These are phyloP conservation scores for Rhamnusium bicolor DNA, from an alignment of 2,888 invertebrate genomes.

Conservation along the genomic window DNA sequence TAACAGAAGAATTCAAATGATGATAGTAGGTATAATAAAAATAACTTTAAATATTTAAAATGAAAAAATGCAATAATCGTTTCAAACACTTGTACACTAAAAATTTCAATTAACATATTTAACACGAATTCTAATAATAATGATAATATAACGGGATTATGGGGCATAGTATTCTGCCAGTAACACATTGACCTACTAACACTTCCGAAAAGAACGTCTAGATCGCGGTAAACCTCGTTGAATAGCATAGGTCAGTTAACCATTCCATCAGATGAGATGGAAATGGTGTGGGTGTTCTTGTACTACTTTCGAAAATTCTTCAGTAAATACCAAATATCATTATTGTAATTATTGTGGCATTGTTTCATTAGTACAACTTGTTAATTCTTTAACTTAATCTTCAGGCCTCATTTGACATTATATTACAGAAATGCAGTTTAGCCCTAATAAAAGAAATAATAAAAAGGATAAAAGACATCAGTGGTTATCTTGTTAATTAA, in stretches of 20 bases:
- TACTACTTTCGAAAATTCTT: slow-evolving; percentile 3
- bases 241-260: slow-evolving; percentile 29
- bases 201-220: slow-evolving; percentile 28
- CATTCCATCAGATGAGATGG: slow-evolving; percentile 16
- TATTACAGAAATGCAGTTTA: too few species aligned
- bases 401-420: too few species aligned
- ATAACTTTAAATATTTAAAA: not conserved
- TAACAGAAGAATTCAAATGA: not conserved
- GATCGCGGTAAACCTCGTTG: not conserved
- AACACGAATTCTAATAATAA: not conserved
- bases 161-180: not conserved
- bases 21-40: not conserved
- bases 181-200: slow-evolving; percentile 30
- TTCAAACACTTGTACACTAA: not conserved
- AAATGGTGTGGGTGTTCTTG: slow-evolving; percentile 24
- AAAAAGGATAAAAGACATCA: too few species aligned
- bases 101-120: not conserved
- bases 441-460: too few species aligned
- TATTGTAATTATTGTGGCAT: not conserved
- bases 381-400: not conserved
- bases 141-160: not conserved
- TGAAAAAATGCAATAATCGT: not conserved
- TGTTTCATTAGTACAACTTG: not conserved
- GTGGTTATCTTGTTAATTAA: too few species aligned
- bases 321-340: not conserved